phyloP scores from a whole-genome alignment of 2,113 vertebrate species.

The Zootoca vivipara region DNA sequence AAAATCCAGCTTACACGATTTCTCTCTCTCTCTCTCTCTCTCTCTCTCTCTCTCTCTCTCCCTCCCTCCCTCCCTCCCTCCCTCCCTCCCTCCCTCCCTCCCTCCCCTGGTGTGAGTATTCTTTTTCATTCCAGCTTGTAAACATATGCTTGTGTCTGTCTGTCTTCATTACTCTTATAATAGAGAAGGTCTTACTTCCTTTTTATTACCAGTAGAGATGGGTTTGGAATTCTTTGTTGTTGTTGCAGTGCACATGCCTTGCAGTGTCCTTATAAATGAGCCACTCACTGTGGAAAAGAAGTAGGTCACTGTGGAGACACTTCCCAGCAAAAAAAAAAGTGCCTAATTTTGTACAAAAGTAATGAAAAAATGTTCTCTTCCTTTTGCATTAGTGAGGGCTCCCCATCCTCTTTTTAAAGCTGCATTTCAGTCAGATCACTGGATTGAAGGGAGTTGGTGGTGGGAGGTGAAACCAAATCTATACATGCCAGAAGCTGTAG shows the following conservation, averaged over 20 bases:
- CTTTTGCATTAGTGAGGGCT: constrained; percentile 22
- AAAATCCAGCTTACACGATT: neutral
- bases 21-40: neutral
- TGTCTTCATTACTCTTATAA: neutral
- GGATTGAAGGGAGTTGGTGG: constrained; percentile 39
- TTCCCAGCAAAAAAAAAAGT: constrained; percentile 57
- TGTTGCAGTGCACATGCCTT: constrained; percentile 27
- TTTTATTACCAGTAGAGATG: constrained; percentile 15
- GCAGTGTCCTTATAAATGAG: constrained; percentile 43
- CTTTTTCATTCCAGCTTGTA: neutral
- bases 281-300: constrained; percentile 38
- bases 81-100: no score
- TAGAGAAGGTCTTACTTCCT: neutral
- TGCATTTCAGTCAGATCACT: constrained; percentile 36
- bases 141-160: neutral
- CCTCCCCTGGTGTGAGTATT: neutral
- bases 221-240: constrained; percentile 28
- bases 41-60: no score
- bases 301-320: constrained; percentile 55
- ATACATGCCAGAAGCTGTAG: constrained; percentile 18
- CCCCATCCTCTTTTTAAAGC: constrained; percentile 17
- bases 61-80: neutral
- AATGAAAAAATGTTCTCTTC: constrained; percentile 38
- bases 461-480: constrained; percentile 6
- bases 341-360: constrained; percentile 42